phyloP scores from a whole-genome alignment of 1,140 invertebrate genomes.

The Arctopsyche grandis region DNA sequence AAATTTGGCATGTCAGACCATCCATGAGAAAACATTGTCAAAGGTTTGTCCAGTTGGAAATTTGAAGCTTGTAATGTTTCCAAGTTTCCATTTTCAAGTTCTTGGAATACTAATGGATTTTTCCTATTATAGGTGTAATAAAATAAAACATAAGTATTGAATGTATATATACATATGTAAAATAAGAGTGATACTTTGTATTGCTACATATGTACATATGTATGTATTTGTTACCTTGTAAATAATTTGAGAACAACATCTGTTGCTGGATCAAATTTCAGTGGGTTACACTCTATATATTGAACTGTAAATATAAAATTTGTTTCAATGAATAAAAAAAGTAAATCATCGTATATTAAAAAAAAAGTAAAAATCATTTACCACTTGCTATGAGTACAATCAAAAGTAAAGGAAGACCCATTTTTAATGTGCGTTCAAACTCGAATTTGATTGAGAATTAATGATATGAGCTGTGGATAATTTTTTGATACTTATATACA shows the following conservation, averaged over 20 bases:
- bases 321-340: too few relatives aligned
- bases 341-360: neutral
- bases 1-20: neutral
- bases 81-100: neutral
- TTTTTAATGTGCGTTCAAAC: neutral
- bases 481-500: too few relatives aligned
- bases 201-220: too few relatives aligned
- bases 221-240: too few relatives aligned
- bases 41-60: slow-evolving; percentile 38
- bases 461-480: too few relatives aligned
- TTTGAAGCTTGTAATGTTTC: neutral
- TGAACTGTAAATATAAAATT: neutral
- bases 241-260: slow-evolving; percentile 44
- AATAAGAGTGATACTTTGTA: neutral
- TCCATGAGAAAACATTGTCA: slow-evolving; percentile 45
- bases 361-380: neutral
- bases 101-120: neutral
- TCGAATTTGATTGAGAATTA: too few relatives aligned
- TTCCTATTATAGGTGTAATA: too few relatives aligned
- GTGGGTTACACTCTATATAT: neutral
- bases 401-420: neutral
- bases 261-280: slow-evolving; percentile 29
- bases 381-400: neutral
- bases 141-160: too few relatives aligned
- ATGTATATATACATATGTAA: neutral